Evolutionary conservation across 1,140 invertebrate genomes (phyloP).

Genomic region (Saccostrea cuccullata): DNA sequence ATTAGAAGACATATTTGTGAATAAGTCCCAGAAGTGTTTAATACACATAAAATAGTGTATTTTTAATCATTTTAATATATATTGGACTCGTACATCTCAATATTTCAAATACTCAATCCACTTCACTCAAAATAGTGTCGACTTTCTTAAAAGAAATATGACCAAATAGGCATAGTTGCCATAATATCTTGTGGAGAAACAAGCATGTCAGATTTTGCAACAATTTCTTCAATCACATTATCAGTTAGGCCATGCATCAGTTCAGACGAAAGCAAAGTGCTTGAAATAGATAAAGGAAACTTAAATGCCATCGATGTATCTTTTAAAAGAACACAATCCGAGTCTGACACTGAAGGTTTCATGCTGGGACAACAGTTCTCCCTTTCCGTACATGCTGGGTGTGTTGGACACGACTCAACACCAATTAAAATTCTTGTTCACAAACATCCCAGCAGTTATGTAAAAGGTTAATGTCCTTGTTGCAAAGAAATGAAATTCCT

Average conservation of each 20-base stretch:
- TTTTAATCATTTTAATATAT: too few relatives aligned
- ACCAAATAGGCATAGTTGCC: background rate
- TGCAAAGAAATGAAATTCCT: background rate
- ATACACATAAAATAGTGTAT: too few relatives aligned
- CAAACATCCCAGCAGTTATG: conserved; percentile 1
- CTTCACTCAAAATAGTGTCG: background rate
- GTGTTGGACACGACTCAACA: background rate
- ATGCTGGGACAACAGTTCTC: background rate
- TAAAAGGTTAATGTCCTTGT: background rate
- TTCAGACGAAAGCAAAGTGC: background rate
- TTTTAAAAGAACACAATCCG: background rate
- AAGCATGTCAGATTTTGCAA: background rate
- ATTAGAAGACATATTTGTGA: too few relatives aligned
- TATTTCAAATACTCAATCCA: background rate
- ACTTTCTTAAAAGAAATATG: background rate
- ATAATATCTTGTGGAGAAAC: background rate
- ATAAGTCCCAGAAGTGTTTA: too few relatives aligned
- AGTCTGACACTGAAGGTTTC: conserved; percentile 21
- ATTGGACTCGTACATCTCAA: background rate
- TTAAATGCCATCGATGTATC: background rate
- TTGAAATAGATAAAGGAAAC: conserved; percentile 3
- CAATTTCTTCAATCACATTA: background rate
- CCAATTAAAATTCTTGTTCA: background rate
- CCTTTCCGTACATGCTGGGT: background rate
- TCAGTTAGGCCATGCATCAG: conserved; percentile 10